These are phyloP conservation scores for Lepidothrix coronata DNA, from an alignment of 2,113 vertebrate genomes.

Conservation along the genomic window DNA sequence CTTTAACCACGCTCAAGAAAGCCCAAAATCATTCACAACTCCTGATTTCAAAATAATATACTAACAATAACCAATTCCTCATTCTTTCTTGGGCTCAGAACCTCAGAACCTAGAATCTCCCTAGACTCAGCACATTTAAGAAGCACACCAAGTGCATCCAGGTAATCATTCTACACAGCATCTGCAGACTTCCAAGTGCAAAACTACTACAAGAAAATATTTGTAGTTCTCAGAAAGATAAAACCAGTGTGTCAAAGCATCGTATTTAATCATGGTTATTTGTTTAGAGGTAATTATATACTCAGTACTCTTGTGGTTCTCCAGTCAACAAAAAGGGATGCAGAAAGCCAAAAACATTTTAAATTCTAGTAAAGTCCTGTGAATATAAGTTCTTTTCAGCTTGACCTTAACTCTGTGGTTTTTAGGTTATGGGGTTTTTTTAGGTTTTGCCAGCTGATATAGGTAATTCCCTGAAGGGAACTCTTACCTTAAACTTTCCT, in stretches of 20 bases:
- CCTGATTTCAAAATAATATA: not conserved
- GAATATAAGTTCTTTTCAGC: not conserved
- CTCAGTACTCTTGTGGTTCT: not conserved
- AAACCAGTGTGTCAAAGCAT: not conserved
- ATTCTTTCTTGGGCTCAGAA: not conserved
- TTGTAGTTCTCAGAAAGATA: not conserved
- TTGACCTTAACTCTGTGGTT: not conserved
- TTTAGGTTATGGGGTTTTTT: not conserved
- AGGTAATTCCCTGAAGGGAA: not conserved
- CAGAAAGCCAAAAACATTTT: not conserved
- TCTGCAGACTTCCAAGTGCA: not conserved
- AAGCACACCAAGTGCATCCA: not conserved
- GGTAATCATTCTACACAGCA: not conserved
- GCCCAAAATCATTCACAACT: not conserved
- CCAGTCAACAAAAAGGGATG: not conserved
- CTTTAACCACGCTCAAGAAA: not conserved
- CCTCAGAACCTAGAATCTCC: not conserved
- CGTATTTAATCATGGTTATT: not conserved
- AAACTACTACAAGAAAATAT: not conserved
- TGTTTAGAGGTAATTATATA: not conserved
- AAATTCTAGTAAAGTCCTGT: not conserved
- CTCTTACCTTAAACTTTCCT: not conserved
- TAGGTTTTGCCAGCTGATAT: not conserved
- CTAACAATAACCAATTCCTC: not conserved
- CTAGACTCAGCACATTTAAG: not conserved